Base-by-base conservation (phyloP, 2,797 vertebrate genomes). In the Fistularia tabacaria region DNA sequence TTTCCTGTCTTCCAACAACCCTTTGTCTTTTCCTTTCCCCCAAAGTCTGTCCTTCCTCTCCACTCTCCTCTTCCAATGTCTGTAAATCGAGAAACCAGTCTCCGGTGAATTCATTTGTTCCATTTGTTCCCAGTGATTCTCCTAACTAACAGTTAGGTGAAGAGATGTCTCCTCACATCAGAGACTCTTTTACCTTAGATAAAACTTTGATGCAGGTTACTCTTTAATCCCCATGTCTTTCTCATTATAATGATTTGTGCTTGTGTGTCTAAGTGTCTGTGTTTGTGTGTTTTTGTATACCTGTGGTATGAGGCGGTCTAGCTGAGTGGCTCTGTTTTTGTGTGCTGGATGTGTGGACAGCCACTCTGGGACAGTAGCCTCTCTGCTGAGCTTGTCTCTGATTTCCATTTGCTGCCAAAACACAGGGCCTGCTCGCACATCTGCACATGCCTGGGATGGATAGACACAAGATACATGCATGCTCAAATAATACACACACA, bases 371-470 rank as follows among this genome's bases (percentile, higher is more conserved):
- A 92, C 1, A 59, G 48, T 85, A 13, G 82, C 83, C 38, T 91
- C 85, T 12, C 90, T 93, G 0, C 51, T 80, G 42, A 94, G 69
- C 54, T 58, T 73, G 40, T 94, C 91, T 44, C 64, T 64, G 51
- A 97, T 58, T 49, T 96, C 93, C 92, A 98, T 93, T 79, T 94
- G 92, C 77, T 93, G 92, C 96, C 97, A 99, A 80, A 98, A 96
- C 6, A 98, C 93, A 0, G 93, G 90, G 53, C 92, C 94, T 7
- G 94, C 92, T 83, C 96, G 86, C 63, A 99, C 93, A 15, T 99
- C 97, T 57, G 93, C 90, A 82, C 96, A 99, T 0, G 95, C 95
- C 97, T 99, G 74, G 58, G 36, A 48, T 38, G 48, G 40, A 57
- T 38, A 51, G 40, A 47, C 13, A 13, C 10, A 25, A 15, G 9